Base-by-base conservation (phyloP, 92 coral and sea anemone species). In the Phenganax marumi region DNA sequence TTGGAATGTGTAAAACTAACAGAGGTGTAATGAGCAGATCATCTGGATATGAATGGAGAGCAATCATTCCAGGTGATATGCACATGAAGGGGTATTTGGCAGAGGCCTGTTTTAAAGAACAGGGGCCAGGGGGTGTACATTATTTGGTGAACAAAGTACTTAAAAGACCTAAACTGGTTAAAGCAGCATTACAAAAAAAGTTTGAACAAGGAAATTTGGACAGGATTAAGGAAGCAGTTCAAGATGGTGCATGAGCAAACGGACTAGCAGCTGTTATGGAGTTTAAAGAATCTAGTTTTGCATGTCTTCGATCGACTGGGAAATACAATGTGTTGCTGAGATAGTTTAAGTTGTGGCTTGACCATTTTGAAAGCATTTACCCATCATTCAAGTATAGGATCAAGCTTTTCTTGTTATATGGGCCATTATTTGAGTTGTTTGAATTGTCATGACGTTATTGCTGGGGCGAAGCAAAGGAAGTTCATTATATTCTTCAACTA, bases 181-280 rank as follows among this genome's bases (percentile, higher is more conserved):
- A 64, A 23, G 72, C 69, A 24, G 83, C 47, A 17, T 82, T 82
- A n/a, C 60, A 82, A 54, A 81, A 73, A 75, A 86, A 81, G 51
- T 82, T 86, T 73, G 76, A 65, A 16, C 46, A 50, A 14, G 75
- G 73, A n/a, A 86, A 82, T 54, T 74, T 50, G 52, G 51, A 9
- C 16, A 46, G 75, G 75, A 82, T 86, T 6, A 73, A 47, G 74
- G 89, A 81, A 62, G 89, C 84, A 4, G 79, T 86, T 8, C 24
- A 77, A 48, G 86, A 86, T 57, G 50, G 86, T 60, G 74, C 76
- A 49, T 46, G 51, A 76, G 52, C 84, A 2, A 73, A 81, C 46
- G 86, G 89, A 1, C 49, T 81, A 0, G 86, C 89, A 61, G 89
- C 89, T 39, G 89, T 82, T 23, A 17, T 81, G 12, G 86, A 81